Base-by-base conservation (phyloP, 2,888 invertebrate genomes). In the Drosophila ezoana region DNA sequence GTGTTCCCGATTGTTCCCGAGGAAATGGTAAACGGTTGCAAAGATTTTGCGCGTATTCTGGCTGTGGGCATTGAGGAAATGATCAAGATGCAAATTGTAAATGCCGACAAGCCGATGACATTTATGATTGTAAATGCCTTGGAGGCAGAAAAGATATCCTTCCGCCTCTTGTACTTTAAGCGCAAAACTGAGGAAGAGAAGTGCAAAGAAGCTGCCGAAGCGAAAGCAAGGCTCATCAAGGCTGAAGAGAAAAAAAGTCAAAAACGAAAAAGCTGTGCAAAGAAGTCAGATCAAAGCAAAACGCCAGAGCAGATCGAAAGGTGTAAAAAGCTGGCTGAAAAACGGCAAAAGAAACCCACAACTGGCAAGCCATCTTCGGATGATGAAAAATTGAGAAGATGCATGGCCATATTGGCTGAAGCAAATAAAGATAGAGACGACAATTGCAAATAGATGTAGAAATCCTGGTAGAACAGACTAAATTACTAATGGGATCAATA, bases 121-220 rank as follows among this genome's bases (percentile, higher is more conserved):
- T 23, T 86, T 13, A 77, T 86, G 44, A 35, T 69, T 5, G 80
- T 83, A 4, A 66, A 83, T 54, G 83, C 80, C 5, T 38, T 83
- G 40, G 35, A 54, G 0, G 76, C 83, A 6, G 52, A 77, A 3
- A 70, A 67, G 5, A 64, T 82, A 13, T 61, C 49, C 5, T 86
- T 88, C 13, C 71, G 72, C 0, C 35, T 83, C 0, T 9, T 79
- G 28, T 49, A 66, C 13, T 47, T 67, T 10, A 59, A 47, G 8
- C 69, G 38, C 2, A 45, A 53, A n/a, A 38, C 48, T 0, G 35
- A 20, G 18, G n/a, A 52, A 3, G 14, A 52, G 1, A 75, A 40
- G 14, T 69, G 44, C 20, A 43, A 47, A 6, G 40, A 58, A 58
- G 8, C 33, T 10, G 10, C 16, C 9, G 16, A 37, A 0, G 33